phyloP scores from a whole-genome alignment of 2,797 vertebrate genomes.

The Eupleurogrammus muticus region DNA sequence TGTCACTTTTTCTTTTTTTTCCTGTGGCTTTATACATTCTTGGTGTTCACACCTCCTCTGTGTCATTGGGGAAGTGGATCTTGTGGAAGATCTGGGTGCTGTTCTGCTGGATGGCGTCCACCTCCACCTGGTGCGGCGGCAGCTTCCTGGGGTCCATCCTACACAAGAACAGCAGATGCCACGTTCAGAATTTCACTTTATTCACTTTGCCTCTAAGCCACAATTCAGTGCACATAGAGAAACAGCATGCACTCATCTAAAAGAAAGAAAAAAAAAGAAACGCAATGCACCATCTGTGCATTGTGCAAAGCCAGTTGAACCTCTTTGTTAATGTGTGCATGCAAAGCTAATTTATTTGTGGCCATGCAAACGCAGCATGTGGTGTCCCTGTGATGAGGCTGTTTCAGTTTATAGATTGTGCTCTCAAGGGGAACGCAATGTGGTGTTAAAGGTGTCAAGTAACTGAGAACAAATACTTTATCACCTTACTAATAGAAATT shows the following conservation, averaged over 20 bases:
- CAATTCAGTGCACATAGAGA: slow-evolving; percentile 2
- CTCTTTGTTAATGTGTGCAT: background rate
- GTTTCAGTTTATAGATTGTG: slow-evolving; percentile 1
- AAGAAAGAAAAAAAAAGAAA: background rate
- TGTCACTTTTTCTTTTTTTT: background rate
- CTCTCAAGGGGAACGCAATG: too few species aligned
- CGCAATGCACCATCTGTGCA: background rate
- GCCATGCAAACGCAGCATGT: slow-evolving; percentile 31
- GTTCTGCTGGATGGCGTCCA: slow-evolving; percentile 92
- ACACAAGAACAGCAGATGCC: slow-evolving; percentile 13
- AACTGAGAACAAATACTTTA: too few species aligned
- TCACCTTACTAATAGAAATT: too few species aligned
- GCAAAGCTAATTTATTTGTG: slow-evolving; percentile 38
- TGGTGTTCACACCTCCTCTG: slow-evolving; percentile 83
- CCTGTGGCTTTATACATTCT: background rate
- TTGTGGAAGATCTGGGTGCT: slow-evolving; percentile 91
- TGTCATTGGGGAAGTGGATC: slow-evolving; percentile 91
- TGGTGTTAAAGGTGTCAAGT: too few species aligned
- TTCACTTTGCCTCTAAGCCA: background rate
- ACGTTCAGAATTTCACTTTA: background rate
- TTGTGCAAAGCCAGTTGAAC: background rate
- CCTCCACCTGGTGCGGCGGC: slow-evolving; percentile 92
- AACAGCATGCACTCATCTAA: background rate
- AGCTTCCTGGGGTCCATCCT: slow-evolving; percentile 94
- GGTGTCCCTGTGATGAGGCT: slow-evolving; percentile 16